These are phyloP conservation scores for Pteruthius melanotis DNA, from an alignment of 2,113 vertebrate genomes.

Conservation along the genomic window DNA sequence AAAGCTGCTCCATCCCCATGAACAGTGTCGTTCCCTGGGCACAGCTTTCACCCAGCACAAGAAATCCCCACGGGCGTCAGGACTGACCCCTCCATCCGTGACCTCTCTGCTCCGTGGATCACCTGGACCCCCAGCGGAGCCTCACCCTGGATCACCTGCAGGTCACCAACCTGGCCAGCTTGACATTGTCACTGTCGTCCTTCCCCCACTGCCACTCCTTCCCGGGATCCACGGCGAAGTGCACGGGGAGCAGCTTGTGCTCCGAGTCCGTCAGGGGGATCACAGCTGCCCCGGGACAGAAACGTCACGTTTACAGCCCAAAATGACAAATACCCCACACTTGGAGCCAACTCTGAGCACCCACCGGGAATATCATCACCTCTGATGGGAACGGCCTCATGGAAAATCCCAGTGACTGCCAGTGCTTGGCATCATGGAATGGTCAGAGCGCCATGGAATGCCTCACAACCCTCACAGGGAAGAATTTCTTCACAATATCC, in stretches of 20 bases:
- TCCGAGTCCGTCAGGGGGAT: slow-evolving; percentile 94
- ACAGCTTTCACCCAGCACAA: not conserved
- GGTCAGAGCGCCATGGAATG: rapidly evolving
- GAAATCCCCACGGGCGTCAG: not conserved
- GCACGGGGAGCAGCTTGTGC: slow-evolving; percentile 94
- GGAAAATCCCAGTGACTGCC: rapidly evolving
- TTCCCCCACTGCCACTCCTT: slow-evolving; percentile 95
- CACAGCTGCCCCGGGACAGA: slow-evolving; percentile 75
- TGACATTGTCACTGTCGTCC: slow-evolving; percentile 89
- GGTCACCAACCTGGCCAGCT: slow-evolving; percentile 82
- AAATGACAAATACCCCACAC: rapidly evolving
- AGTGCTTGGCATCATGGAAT: rapidly evolving
- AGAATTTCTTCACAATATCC: not conserved
- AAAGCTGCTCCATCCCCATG: not conserved
- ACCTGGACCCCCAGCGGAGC: not conserved
- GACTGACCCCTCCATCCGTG: rapidly evolving
- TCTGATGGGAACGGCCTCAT: not conserved
- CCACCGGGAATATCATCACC: rapidly evolving
- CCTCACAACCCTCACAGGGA: not conserved
- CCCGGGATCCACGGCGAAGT: slow-evolving; percentile 95
- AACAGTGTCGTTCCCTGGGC: rapidly evolving
- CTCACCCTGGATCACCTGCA: not conserved
- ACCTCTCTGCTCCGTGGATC: not conserved
- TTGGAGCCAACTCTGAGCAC: not conserved
- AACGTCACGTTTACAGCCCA: not conserved